These are phyloP conservation scores for Enteromius treurensis DNA, from an alignment of 2,797 vertebrate genomes.

Conservation along the genomic window DNA sequence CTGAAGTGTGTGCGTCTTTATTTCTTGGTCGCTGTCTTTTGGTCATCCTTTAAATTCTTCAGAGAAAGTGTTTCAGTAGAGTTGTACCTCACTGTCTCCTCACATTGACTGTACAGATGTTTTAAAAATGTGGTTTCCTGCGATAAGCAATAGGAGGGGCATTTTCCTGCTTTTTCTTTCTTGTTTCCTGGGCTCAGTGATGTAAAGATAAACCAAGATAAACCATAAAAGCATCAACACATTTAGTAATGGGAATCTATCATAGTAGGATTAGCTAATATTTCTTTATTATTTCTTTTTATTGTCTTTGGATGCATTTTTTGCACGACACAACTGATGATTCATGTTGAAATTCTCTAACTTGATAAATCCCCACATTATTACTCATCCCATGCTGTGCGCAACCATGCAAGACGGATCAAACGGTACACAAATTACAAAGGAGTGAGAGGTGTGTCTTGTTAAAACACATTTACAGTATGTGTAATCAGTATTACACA, in stretches of 20 bases:
- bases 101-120: conserved; percentile 52
- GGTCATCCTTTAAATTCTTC: background rate
- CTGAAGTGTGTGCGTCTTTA: conserved; percentile 23
- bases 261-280: background rate
- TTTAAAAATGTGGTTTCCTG: conserved; percentile 69
- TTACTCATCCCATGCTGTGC: background rate
- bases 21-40: conserved; percentile 38
- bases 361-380: background rate
- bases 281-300: background rate
- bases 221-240: background rate
- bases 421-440: conserved; percentile 47
- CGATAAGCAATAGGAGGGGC: conserved; percentile 37
- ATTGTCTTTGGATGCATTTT: background rate
- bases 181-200: conserved; percentile 41
- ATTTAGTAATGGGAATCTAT: background rate
- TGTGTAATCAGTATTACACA: conserved; percentile 30
- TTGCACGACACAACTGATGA: background rate
- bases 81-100: background rate
- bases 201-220: conserved; percentile 16
- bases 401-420: background rate
- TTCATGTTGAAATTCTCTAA: background rate
- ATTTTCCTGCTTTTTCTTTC: conserved; percentile 60
- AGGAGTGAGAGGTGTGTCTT: conserved; percentile 41
- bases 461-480: background rate
- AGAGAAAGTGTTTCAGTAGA: background rate